phyloP scores from a whole-genome alignment of 1,140 invertebrate genomes.

The Drosophila parvula region DNA sequence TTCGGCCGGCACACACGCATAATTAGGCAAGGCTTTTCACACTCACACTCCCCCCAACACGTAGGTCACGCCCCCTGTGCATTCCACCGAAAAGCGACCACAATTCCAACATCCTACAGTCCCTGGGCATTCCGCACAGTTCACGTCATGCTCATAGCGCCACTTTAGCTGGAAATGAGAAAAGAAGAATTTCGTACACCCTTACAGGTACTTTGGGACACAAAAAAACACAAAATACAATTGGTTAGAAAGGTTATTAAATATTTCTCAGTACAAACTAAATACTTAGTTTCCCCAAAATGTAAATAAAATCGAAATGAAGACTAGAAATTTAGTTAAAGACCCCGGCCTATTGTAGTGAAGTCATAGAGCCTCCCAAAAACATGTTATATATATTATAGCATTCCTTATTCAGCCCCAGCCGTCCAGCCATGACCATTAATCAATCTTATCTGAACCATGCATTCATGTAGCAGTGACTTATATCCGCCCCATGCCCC shows the following conservation, averaged over 20 bases:
- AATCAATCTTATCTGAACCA: slow-evolving; percentile 36
- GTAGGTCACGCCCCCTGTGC: slow-evolving; percentile 20
- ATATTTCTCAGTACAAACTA: neutral
- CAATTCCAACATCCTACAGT: slow-evolving; percentile 13
- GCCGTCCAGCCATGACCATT: slow-evolving; percentile 16
- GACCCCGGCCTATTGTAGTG: slow-evolving; percentile 1
- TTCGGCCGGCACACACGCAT: slow-evolving; percentile 52
- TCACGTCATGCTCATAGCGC: slow-evolving; percentile 72
- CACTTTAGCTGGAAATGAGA: slow-evolving; percentile 36
- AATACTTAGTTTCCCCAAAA: neutral
- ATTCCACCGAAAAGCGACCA: slow-evolving; percentile 27
- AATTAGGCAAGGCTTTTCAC: slow-evolving; percentile 63
- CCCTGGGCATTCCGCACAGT: slow-evolving; percentile 36
- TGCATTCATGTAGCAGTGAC: slow-evolving; percentile 23
- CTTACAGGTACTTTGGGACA: neutral
- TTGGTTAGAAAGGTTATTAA: neutral
- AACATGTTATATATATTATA: slow-evolving; percentile 5
- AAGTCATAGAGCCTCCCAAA: slow-evolving; percentile 4
- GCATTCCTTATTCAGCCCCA: slow-evolving; percentile 10
- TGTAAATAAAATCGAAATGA: neutral
- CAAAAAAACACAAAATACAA: neutral
- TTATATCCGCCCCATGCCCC: slow-evolving; percentile 14
- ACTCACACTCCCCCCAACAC: slow-evolving; percentile 10
- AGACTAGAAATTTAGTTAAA: slow-evolving; percentile 1
- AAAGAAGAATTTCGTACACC: neutral